A percentile compares a stretch with the other conserved stretches of the same genome.
Evolutionary conservation across 2,888 invertebrate genomes (phyloP).

Genomic region (Nycteola revayana): DNA sequence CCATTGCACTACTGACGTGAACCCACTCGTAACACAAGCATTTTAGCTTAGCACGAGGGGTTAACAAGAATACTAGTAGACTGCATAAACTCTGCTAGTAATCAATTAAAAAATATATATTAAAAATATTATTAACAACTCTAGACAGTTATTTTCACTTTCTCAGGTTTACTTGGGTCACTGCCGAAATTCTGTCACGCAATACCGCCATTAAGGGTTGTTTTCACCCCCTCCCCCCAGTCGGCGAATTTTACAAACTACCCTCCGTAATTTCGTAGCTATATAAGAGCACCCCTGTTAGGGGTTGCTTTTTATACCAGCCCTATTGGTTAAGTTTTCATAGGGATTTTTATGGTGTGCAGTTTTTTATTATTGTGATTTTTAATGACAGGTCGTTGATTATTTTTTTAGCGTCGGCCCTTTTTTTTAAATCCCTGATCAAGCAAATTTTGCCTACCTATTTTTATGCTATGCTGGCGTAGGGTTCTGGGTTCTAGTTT

Average conservation of each 20-base stretch:
- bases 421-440: too few species aligned
- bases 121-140: constrained; percentile 44
- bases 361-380: constrained; percentile 53
- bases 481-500: too few species aligned
- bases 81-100: neutral
- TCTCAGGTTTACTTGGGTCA: constrained; percentile 74
- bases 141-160: constrained; percentile 74
- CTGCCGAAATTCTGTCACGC: constrained; percentile 82
- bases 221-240: constrained; percentile 37
- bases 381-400: constrained; percentile 23
- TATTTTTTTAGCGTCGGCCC: too few species aligned
- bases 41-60: too few species aligned
- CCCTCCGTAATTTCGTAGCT: constrained; percentile 66
- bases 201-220: constrained; percentile 79
- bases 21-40: too few species aligned
- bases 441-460: too few species aligned
- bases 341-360: constrained; percentile 58
- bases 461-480: too few species aligned
- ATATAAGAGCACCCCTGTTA: constrained; percentile 54
- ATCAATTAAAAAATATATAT: constrained; percentile 3
- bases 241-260: constrained; percentile 78
- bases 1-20: too few species aligned
- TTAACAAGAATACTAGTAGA: too few species aligned
- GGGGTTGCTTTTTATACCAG: constrained; percentile 54
- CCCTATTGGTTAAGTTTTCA: constrained; percentile 46